Evolutionary conservation across 2,888 invertebrate species (phyloP), one percentile per base, ranked within the genome.

Genomic region (Eupithecia tripunctaria): DNA sequence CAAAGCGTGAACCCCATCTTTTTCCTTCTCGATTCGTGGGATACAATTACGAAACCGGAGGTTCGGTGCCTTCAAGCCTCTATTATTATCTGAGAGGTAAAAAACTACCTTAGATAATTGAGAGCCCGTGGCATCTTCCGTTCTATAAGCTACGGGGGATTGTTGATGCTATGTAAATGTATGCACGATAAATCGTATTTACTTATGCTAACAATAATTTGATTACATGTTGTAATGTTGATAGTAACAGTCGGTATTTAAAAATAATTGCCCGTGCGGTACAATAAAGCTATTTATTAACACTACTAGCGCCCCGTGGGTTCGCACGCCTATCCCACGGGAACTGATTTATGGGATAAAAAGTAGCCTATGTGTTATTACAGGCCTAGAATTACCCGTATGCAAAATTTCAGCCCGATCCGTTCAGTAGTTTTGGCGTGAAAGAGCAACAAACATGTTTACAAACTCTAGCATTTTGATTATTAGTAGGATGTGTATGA

Each of bases 21-120:
- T 91, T 89, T 89, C 90, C 89, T 88, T 82, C 86, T 86, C 88
- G 81, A 82, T 91, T 92, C 92, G 91, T 85, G 88, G 91, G 89
- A 93, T 87, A 85, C 90, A 93, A 94, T 94, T 93, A 93, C 86
- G 78, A 83, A 85, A 82, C 80, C 81, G 75, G 71, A 80, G 79
- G 72, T 70, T 77, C 66, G 74, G 77, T 75, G 66, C 68, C 72
- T 63, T 64, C 74, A 78, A 41, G 78, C 79, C 79, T 78, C 77
- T 80, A 85, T 89, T 87, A 88, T 88, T 85, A 87, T 79, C 81
- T 71, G 77, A 81, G 80, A 80, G 80, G 81, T 87, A 89, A 89
- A 89, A 86, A 79, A 38, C 36, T 36, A 76, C 73, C 78, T 77
- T 76, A 82, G 79, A 82, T 89, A 87, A 88, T 87, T 88, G 85